Percentiles rank a stretch among this genome's conserved stretches.
Conservation (phyloP, 2,888 invertebrate genomes). For the Dysmachus trigonus region DNA sequence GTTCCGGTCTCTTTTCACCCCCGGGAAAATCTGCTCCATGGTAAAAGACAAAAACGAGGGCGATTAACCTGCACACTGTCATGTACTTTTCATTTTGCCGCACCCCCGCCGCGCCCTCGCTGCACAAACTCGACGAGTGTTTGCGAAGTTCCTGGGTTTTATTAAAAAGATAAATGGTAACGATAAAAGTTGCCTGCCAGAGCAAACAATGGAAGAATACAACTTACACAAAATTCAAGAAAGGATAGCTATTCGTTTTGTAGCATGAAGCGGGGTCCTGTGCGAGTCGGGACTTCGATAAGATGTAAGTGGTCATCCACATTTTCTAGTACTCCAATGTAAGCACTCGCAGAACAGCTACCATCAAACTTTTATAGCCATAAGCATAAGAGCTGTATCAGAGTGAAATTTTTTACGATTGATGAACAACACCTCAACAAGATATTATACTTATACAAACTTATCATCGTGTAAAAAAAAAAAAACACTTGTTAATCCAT, state of each 20-base stretch:
- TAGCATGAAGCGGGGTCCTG: not conserved
- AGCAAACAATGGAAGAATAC: not conserved
- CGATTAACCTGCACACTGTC: constrained; percentile 30
- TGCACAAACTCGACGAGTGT: not conserved
- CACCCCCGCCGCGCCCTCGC: not conserved
- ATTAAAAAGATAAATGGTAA: constrained; percentile 21
- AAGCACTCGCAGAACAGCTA: not conserved
- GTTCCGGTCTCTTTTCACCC: not conserved
- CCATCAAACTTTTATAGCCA: not conserved
- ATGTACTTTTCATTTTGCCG: not conserved
- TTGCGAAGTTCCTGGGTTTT: constrained; percentile 13
- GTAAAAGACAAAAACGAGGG: constrained; percentile 1
- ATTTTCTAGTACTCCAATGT: not conserved
- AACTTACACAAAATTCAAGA: constrained; percentile 16
- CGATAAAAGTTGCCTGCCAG: constrained; percentile 2
- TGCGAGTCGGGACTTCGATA: not conserved
- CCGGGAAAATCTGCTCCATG: not conserved
- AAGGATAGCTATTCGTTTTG: not conserved
- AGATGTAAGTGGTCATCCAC: not conserved
- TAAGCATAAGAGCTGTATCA: not conserved
- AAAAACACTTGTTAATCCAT: too few species aligned
- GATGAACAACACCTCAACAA: not conserved
- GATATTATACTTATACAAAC: not conserved
- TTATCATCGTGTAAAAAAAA: not conserved
- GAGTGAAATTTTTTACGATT: not conserved